Conservation (phyloP, 2,797 vertebrate genomes). For the Craterocephalus amniculus region DNA sequence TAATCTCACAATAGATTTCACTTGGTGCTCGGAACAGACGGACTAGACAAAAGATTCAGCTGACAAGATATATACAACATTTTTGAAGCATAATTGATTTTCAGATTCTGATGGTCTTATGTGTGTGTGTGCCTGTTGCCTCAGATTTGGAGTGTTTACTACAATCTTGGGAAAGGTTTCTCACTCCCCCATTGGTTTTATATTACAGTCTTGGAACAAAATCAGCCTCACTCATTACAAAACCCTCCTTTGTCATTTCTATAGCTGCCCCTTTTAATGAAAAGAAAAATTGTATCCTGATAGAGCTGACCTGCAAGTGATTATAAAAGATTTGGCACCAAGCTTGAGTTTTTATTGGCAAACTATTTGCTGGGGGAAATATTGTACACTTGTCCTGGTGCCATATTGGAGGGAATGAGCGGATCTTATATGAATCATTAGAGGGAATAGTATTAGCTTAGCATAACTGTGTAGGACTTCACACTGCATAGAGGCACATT, state of each 20-base stretch:
- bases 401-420: not conserved
- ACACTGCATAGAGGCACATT: not conserved
- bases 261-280: slow-evolving; percentile 45
- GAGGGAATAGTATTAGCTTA: slow-evolving; percentile 1
- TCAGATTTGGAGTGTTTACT: slow-evolving; percentile 44
- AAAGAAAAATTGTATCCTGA: slow-evolving; percentile 48
- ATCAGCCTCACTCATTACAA: slow-evolving; percentile 39
- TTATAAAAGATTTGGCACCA: slow-evolving; percentile 21
- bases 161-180: slow-evolving; percentile 29
- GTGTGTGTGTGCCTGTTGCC: slow-evolving; percentile 7
- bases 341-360: slow-evolving; percentile 14
- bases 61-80: slow-evolving; percentile 20
- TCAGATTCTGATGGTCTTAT: slow-evolving; percentile 14
- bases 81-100: slow-evolving; percentile 35
- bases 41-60: slow-evolving; percentile 20
- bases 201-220: slow-evolving; percentile 23
- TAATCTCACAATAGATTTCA: slow-evolving; percentile 25
- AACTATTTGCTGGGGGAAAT: slow-evolving; percentile 2
- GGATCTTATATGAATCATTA: slow-evolving; percentile 13
- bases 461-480: not conserved
- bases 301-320: slow-evolving; percentile 39
- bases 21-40: not conserved
- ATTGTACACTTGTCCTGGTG: not conserved
- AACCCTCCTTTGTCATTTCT: slow-evolving; percentile 25
- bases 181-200: slow-evolving; percentile 35